Conservation (phyloP, 2,113 vertebrate genomes). For the Bos taurus region ARS-UCD2.0 NC_037337.1:7254501-7255000, state of each 20-base stretch:
- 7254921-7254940: neutral
- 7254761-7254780: neutral
- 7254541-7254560: neutral
- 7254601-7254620: neutral
- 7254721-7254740: neutral
- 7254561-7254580: neutral
- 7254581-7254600: neutral
- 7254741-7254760: neutral
- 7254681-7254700: neutral
- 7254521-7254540: neutral
- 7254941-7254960: neutral
- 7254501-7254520: neutral
- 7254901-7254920: neutral
- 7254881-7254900: neutral
- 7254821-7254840: accelerated
- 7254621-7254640: neutral
- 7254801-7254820: neutral
- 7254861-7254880: neutral
- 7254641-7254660: neutral
- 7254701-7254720: neutral
- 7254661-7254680: neutral
- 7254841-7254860: neutral
- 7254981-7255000: neutral
- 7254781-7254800: neutral
- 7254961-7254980: neutral